Evolutionary conservation across 64 coral and sea anemone genomes (phyloP), one percentile per base, ranked within the genome.

Genomic region (Catalaphyllia jardinei): DNA sequence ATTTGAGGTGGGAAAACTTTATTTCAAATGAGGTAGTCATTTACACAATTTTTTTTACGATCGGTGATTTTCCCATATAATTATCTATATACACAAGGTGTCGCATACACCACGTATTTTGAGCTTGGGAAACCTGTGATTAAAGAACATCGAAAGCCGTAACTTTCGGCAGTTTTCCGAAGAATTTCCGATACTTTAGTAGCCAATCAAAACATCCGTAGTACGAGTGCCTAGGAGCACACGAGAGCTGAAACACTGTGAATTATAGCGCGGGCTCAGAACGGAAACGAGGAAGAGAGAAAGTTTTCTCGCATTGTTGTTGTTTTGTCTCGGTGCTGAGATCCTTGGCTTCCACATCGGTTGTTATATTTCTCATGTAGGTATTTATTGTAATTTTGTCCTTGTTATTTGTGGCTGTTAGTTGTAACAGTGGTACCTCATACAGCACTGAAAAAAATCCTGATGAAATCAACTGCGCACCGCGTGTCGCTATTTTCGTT

Each of bases 401-500:
- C 22, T 50, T 24, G 5, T 50, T 67, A 67, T 67, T 85, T 85
- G 35, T 11, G 13, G 17, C 18, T 31, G 4, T 39, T 8, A 65
- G 18, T 22, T 5, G 19, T 27, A 69, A 71, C 63, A 85, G 61
- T 62, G 38, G 22, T 10, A 10, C 22, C 0, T 12, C 71, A 67
- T 65, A 67, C 46, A 22, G 13, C n/a, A 28, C 10, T 84, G 81
- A 4, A 71, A 18, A 38, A 77, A 77, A 52, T 25, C n/a, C 46
- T 25, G 39, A 38, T n/a, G 50, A 10, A 28, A 30, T 35, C 28
- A 73, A 16, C 2, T 69, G n/a, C 65, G 24, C 51, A 79, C 51
- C 76, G 76, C 76, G 76, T 79, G 49, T 79, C 38, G 20, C 46
- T 57, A 57, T 55, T 79, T 52, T 62, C 14, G 28, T 80, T 24